Conservation (phyloP, 1,140 invertebrate species). For the Euwallacea fornicatus region DNA sequence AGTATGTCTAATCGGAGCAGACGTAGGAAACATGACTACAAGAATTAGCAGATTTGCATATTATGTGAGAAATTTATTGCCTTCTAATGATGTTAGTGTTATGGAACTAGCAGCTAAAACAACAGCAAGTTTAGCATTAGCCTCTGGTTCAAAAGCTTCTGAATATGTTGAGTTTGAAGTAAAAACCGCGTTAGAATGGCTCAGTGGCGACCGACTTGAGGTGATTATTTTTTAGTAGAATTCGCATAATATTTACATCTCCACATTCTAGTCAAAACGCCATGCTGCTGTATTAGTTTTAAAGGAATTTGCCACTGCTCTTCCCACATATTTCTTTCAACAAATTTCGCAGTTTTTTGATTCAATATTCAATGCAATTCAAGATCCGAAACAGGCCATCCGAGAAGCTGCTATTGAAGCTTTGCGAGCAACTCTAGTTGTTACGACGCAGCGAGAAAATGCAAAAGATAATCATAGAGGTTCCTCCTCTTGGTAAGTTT, state of each 20-base stretch:
- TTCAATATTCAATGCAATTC: slow-evolving; percentile 88
- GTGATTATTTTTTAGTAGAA: slow-evolving; percentile 43
- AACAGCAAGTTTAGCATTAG: slow-evolving; percentile 85
- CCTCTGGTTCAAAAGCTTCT: slow-evolving; percentile 89
- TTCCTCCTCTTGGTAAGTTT: slow-evolving; percentile 69
- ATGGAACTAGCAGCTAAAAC: slow-evolving; percentile 97
- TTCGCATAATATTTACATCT: neutral
- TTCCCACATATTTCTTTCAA: slow-evolving; percentile 98
- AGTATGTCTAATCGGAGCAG: slow-evolving; percentile 90
- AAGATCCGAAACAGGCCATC: slow-evolving; percentile 90
- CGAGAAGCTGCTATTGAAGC: slow-evolving; percentile 92
- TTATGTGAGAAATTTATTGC: slow-evolving; percentile 85
- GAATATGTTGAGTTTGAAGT: slow-evolving; percentile 97
- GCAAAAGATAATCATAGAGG: slow-evolving; percentile 86
- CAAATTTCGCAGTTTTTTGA: slow-evolving; percentile 97
- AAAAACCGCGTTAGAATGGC: slow-evolving; percentile 91
- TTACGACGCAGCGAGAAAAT: slow-evolving; percentile 92
- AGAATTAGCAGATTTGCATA: slow-evolving; percentile 91
- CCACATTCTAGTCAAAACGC: slow-evolving; percentile 64
- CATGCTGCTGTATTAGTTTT: slow-evolving; percentile 91
- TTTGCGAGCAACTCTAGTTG: slow-evolving; percentile 86
- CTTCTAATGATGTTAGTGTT: slow-evolving; percentile 86
- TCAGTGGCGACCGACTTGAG: slow-evolving; percentile 86
- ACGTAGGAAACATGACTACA: slow-evolving; percentile 89
- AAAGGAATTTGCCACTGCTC: slow-evolving; percentile 90